Evolutionary conservation across 2,113 vertebrate genomes (phyloP).

Genomic region (Dipodomys merriami): DNA sequence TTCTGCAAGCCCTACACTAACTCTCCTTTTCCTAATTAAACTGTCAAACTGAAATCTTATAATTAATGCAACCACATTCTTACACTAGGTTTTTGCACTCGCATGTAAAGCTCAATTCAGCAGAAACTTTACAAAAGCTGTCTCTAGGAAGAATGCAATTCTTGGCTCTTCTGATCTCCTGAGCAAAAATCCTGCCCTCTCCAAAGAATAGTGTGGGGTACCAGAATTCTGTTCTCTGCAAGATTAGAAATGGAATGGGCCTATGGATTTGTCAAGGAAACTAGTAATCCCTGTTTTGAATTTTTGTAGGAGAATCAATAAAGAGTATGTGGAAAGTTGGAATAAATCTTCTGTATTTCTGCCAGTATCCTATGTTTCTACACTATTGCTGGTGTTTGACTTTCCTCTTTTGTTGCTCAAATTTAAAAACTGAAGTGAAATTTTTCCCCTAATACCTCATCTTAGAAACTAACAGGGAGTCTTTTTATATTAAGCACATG

Average conservation of each 20-base stretch:
- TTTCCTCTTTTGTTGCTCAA: constrained; percentile 7
- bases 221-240: constrained; percentile 62
- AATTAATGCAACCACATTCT: constrained; percentile 87
- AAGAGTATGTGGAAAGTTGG: constrained; percentile 7
- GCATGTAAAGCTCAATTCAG: constrained; percentile 80
- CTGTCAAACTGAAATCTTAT: constrained; percentile 88
- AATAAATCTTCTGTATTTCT: constrained; percentile 27
- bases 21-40: constrained; percentile 89
- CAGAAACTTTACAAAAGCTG: constrained; percentile 79
- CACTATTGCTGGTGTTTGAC: background rate
- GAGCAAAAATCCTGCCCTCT: constrained; percentile 63
- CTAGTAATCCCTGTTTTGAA: constrained; percentile 36
- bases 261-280: constrained; percentile 11
- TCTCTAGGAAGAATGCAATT: constrained; percentile 56
- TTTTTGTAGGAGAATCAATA: constrained; percentile 27
- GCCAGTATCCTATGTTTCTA: background rate
- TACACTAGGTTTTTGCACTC: constrained; percentile 80
- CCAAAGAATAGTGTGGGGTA: background rate
- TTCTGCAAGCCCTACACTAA: constrained; percentile 86
- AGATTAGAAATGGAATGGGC: constrained; percentile 53
- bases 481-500: background rate
- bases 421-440: constrained; percentile 7
- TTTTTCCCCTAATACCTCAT: background rate
- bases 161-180: constrained; percentile 56
- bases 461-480: constrained; percentile 14